Evolutionary conservation across 64 coral and sea anemone species (phyloP).

Genomic region (Montipora capricornis): DNA sequence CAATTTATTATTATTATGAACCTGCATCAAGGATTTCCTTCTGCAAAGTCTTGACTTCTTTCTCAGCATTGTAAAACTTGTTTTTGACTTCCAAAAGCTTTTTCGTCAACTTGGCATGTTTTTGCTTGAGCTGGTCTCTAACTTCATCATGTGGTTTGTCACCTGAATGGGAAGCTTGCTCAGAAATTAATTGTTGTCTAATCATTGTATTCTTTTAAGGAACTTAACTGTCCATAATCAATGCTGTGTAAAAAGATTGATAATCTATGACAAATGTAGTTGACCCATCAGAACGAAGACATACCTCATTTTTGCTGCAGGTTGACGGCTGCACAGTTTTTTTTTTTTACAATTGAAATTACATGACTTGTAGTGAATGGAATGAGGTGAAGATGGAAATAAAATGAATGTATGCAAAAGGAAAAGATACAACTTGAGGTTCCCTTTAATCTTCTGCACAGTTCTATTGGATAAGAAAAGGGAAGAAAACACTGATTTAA

Average conservation of each 20-base stretch:
- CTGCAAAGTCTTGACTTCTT: conserved; percentile 66
- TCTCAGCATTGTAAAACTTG: conserved; percentile 43
- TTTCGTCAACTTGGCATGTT: conserved; percentile 36
- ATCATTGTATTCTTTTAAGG: not conserved
- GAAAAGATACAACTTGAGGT: conserved; percentile 82
- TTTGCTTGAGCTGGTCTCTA: conserved; percentile 22
- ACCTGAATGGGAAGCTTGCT: not conserved
- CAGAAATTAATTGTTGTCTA: conserved; percentile 60
- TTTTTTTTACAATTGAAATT: too few species aligned
- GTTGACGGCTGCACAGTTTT: too few species aligned
- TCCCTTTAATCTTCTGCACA: conserved; percentile 66
- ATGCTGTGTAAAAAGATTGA: not conserved
- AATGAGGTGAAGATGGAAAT: too few species aligned
- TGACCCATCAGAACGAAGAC: too few species aligned
- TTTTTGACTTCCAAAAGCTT: conserved; percentile 47
- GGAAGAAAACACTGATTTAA: too few species aligned
- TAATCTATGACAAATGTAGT: too few species aligned
- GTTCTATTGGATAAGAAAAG: conserved; percentile 33
- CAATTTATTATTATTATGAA: not conserved
- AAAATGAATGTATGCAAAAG: not conserved
- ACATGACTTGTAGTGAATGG: too few species aligned
- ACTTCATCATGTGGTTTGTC: conserved; percentile 16
- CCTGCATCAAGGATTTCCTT: conserved; percentile 68
- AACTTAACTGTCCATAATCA: not conserved
- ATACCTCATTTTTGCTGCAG: too few species aligned